Percentiles rank a stretch among this genome's conserved stretches.
Evolutionary conservation across 2,797 vertebrate genomes (phyloP).

Genomic region (Labeo calbasu): DNA sequence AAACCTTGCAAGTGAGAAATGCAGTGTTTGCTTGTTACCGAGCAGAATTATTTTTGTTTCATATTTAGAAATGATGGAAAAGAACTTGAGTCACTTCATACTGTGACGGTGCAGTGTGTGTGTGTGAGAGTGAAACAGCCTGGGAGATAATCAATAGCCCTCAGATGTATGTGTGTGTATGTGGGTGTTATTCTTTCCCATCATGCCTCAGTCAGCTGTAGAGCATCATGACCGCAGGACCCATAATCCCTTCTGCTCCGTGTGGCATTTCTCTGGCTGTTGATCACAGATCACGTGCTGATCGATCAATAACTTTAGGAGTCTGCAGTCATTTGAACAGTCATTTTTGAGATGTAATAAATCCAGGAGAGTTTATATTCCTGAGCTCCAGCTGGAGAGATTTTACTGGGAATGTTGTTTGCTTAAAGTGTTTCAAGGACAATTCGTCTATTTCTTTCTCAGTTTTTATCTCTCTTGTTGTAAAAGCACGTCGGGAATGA

Average conservation of each 20-base stretch:
- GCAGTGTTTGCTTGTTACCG: background rate
- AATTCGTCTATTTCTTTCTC: background rate
- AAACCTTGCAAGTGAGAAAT: background rate
- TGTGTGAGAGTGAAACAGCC: slow-evolving; percentile 2
- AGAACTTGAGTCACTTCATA: slow-evolving; percentile 1
- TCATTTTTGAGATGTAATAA: slow-evolving; percentile 17
- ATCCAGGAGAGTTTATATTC: slow-evolving; percentile 24
- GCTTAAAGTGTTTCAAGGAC: slow-evolving; percentile 1
- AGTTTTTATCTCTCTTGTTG: background rate
- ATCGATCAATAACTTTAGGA: slow-evolving; percentile 24
- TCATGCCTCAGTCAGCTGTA: slow-evolving; percentile 35
- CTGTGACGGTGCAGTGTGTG: background rate
- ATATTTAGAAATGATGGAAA: background rate
- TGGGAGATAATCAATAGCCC: slow-evolving; percentile 47
- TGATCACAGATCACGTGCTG: slow-evolving; percentile 42
- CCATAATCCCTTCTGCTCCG: slow-evolving; percentile 43
- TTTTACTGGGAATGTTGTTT: background rate
- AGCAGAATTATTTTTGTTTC: background rate
- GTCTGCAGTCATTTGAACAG: slow-evolving; percentile 10
- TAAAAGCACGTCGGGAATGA: background rate
- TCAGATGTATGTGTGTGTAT: slow-evolving; percentile 42
- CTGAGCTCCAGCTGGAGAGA: background rate
- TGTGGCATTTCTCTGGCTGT: slow-evolving; percentile 34
- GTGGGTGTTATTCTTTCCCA: slow-evolving; percentile 24
- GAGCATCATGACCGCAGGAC: slow-evolving; percentile 35